Evolutionary conservation across 1,140 invertebrate genomes (phyloP).

Genomic region (Drosophila sechellia): DNA sequence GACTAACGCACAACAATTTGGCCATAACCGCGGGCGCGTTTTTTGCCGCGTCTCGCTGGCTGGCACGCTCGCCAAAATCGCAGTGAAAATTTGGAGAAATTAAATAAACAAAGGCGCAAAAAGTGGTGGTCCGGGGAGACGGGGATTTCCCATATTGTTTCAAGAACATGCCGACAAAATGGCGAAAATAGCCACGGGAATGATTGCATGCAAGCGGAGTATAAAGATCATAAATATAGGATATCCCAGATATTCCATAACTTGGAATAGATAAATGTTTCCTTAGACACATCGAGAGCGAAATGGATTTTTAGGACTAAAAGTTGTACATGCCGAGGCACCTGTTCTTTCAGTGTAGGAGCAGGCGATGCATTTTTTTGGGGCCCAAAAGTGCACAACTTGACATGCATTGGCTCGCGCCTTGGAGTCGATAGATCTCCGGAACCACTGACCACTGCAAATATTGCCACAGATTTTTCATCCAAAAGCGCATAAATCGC

Average conservation of each 20-base stretch:
- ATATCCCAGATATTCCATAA: no score
- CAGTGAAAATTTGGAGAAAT: conserved; percentile 69
- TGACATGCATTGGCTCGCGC: conserved; percentile 49
- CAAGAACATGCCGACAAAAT: conserved; percentile 32
- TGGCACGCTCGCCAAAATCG: conserved; percentile 55
- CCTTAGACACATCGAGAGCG: no score
- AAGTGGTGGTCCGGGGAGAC: neutral
- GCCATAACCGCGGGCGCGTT: conserved; percentile 67
- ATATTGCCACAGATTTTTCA: conserved; percentile 80
- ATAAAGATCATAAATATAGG: no score
- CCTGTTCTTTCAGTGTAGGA: conserved; percentile 4
- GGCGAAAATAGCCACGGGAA: conserved; percentile 7
- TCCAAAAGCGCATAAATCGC: conserved; percentile 83
- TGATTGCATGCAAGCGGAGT: no score
- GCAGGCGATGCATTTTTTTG: conserved; percentile 9
- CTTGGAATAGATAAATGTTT: no score
- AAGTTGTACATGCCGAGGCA: no score
- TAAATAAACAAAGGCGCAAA: conserved; percentile 72
- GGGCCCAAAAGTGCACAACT: conserved; percentile 6
- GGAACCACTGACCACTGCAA: conserved; percentile 44
- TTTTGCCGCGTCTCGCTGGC: conserved; percentile 40
- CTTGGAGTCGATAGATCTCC: conserved; percentile 40
- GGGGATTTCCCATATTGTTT: conserved; percentile 37
- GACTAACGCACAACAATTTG: conserved; percentile 78
- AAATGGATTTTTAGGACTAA: no score